phyloP scores from a whole-genome alignment of 1,140 invertebrate species.

The Solenopsis invicta region DNA sequence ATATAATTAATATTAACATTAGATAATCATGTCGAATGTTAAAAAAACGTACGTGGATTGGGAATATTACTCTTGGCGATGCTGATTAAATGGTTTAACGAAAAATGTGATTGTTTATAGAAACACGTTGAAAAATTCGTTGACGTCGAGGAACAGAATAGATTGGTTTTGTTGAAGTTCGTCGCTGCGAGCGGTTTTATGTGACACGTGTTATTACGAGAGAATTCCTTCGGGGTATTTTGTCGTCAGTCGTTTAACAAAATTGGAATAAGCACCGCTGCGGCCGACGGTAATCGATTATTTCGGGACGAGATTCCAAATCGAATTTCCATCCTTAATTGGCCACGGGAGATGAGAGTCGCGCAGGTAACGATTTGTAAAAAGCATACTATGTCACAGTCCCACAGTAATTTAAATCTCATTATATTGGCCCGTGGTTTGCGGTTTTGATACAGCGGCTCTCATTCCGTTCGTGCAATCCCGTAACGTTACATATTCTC shows the following conservation, averaged over 20 bases:
- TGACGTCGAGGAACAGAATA: not conserved
- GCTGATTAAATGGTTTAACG: not conserved
- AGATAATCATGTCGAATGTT: not conserved
- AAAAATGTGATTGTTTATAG: not conserved
- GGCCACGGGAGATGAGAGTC: conserved; percentile 62
- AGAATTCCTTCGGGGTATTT: conserved; percentile 12
- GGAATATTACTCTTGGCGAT: not conserved
- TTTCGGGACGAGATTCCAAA: conserved; percentile 73
- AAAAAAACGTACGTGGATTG: not conserved
- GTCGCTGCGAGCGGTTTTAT: not conserved
- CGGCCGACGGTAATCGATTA: conserved; percentile 71
- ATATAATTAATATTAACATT: not conserved
- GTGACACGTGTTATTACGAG: conserved; percentile 37
- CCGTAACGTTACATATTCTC: not conserved
- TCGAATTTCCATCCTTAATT: conserved; percentile 81
- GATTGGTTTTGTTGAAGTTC: conserved; percentile 9
- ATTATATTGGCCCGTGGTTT: conserved; percentile 84
- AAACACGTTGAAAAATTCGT: not conserved
- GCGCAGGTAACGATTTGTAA: conserved; percentile 70
- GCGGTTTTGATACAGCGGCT: conserved; percentile 80
- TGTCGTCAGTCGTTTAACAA: conserved; percentile 58
- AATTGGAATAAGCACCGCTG: conserved; percentile 47
- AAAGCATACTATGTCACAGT: conserved; percentile 83
- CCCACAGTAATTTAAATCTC: conserved; percentile 85
- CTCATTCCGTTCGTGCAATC: conserved; percentile 53